These are phyloP conservation scores for Danaus chrysippus DNA, from an alignment of 2,888 invertebrate genomes.

Conservation along the genomic window DNA sequence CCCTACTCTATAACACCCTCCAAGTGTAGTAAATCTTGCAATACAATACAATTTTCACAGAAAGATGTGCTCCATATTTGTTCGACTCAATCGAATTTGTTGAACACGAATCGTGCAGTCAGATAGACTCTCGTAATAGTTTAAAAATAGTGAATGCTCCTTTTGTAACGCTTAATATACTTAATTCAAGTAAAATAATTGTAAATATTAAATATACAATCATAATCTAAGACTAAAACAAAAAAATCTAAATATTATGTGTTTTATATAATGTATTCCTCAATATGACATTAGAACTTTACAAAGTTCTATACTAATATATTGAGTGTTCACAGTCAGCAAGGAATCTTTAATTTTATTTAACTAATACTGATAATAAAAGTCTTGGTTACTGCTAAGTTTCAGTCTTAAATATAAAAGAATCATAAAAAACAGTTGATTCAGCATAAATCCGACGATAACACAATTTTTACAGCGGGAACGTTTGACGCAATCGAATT, in stretches of 20 bases:
- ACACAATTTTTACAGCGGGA: constrained; percentile 8
- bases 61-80: constrained; percentile 45
- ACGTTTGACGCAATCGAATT: constrained; percentile 2
- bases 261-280: too few relatives aligned
- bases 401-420: constrained; percentile 1
- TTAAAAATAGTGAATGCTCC: constrained; percentile 11
- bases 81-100: constrained; percentile 46
- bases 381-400: constrained; percentile 4
- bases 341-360: background rate
- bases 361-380: constrained; percentile 6
- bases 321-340: background rate
- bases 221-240: too few relatives aligned
- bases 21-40: constrained; percentile 27
- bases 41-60: constrained; percentile 38
- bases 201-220: too few relatives aligned
- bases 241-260: too few relatives aligned
- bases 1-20: constrained; percentile 22
- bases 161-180: background rate
- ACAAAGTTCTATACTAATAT: too few relatives aligned
- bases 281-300: too few relatives aligned
- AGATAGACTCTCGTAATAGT: constrained; percentile 21
- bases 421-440: constrained; percentile 5
- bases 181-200: too few relatives aligned
- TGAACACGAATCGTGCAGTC: constrained; percentile 38
- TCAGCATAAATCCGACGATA: constrained; percentile 3